Evolutionary conservation across 2,797 vertebrate species (phyloP).

Genomic region (Nothura maculosa): DNA sequence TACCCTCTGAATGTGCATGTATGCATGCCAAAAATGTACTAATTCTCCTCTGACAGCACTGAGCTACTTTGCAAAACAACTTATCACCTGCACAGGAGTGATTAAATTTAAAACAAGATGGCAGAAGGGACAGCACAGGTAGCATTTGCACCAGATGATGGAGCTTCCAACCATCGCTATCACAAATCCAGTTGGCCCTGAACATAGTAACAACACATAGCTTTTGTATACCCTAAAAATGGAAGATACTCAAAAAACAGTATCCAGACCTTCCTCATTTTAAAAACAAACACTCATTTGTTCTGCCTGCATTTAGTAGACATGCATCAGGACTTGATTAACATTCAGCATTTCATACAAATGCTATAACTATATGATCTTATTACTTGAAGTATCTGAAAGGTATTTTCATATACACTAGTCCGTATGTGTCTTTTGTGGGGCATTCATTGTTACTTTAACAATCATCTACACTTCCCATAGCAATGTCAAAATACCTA

Average conservation of each 20-base stretch:
- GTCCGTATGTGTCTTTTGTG: neutral
- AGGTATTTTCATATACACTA: neutral
- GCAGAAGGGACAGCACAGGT: neutral
- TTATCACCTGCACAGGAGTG: neutral
- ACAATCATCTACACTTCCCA: neutral
- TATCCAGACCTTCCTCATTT: neutral
- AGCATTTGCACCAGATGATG: neutral
- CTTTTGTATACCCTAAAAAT: neutral
- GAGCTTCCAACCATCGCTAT: neutral
- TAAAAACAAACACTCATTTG: neutral
- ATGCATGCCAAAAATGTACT: rapidly evolving
- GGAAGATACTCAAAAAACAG: rapidly evolving
- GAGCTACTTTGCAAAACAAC: rapidly evolving
- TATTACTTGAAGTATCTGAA: neutral
- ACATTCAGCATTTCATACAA: neutral
- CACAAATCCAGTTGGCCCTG: neutral
- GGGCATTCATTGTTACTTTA: neutral
- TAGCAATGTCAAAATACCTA: neutral
- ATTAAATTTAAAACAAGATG: neutral
- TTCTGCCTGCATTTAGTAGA: neutral
- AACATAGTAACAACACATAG: neutral
- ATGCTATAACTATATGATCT: neutral
- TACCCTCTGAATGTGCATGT: neutral
- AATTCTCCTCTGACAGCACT: neutral
- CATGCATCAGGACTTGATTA: too few relatives aligned